phyloP scores from a whole-genome alignment of 2,888 invertebrate species.

The Brenthis daphne region DNA sequence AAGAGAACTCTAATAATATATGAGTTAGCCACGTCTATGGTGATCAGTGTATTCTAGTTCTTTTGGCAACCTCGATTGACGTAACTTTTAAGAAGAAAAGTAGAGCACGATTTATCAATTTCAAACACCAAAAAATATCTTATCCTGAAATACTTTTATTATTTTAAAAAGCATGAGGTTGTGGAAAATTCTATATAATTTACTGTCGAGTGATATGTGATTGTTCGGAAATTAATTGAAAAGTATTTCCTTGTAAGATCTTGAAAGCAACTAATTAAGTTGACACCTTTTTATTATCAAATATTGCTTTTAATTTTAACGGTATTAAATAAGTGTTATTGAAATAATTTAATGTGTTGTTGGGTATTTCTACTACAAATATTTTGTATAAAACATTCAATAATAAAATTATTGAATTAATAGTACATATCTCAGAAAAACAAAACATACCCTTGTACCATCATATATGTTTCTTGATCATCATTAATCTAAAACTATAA shows the following conservation, averaged over 20 bases:
- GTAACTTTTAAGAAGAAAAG: conserved; percentile 45
- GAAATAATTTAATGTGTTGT: too few relatives aligned
- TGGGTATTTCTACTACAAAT: too few relatives aligned
- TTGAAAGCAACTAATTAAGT: conserved; percentile 9
- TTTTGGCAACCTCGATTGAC: conserved; percentile 64
- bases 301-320: conserved; percentile 11
- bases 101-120: conserved; percentile 13
- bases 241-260: background rate
- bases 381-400: too few relatives aligned
- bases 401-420: too few relatives aligned
- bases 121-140: conserved; percentile 7
- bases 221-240: conserved; percentile 12
- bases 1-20: conserved; percentile 75
- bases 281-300: conserved; percentile 2
- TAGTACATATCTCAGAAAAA: too few relatives aligned
- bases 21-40: conserved; percentile 66
- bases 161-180: background rate
- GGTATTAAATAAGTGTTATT: background rate
- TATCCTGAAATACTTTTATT: background rate
- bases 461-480: background rate
- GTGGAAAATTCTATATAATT: background rate
- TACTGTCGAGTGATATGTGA: background rate
- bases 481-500: conserved; percentile 7
- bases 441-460: too few relatives aligned
- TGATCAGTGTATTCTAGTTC: conserved; percentile 64